Evolutionary conservation across 1,140 invertebrate genomes (phyloP).

Genomic region (Batillaria attramentaria): DNA sequence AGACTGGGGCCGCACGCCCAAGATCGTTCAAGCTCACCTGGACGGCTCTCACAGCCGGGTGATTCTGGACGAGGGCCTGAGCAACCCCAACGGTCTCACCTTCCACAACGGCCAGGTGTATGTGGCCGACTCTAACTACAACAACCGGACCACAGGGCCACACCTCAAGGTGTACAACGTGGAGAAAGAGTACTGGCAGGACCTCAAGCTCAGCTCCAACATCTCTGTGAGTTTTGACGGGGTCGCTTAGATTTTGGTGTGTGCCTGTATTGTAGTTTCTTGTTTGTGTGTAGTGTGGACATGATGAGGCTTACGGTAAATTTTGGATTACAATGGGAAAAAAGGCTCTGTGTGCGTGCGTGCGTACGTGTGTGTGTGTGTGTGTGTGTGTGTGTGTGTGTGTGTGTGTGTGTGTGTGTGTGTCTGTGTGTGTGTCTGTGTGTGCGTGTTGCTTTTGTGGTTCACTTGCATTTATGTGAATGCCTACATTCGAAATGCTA

Average conservation of each 20-base stretch:
- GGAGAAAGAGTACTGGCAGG: conserved; percentile 40
- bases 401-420: conserved; percentile 13
- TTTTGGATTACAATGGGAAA: too few species aligned
- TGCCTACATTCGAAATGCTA: too few species aligned
- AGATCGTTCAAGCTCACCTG: conserved; percentile 44
- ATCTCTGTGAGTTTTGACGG: conserved; percentile 37
- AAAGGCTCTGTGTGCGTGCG: not conserved
- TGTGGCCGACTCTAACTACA: conserved; percentile 54
- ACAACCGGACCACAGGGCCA: conserved; percentile 42
- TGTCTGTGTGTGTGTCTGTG: conserved; percentile 2
- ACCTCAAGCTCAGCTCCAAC: conserved; percentile 42
- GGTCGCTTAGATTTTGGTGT: not conserved
- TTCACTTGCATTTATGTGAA: too few species aligned
- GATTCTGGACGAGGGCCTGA: conserved; percentile 43
- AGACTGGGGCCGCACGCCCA: conserved; percentile 55
- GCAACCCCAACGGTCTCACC: conserved; percentile 54
- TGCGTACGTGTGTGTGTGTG: not conserved
- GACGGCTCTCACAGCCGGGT: conserved; percentile 50
- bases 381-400: conserved; percentile 18
- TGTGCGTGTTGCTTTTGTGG: not conserved
- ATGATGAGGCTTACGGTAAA: not conserved
- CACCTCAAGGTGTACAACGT: conserved; percentile 47
- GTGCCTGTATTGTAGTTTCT: not conserved
- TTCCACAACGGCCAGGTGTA: conserved; percentile 48
- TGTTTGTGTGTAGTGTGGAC: not conserved